A percentile compares a stretch with the other conserved stretches of the same genome.
phyloP scores from a whole-genome alignment of 2,797 vertebrate species.

The Trichosurus vulpecula region DNA sequence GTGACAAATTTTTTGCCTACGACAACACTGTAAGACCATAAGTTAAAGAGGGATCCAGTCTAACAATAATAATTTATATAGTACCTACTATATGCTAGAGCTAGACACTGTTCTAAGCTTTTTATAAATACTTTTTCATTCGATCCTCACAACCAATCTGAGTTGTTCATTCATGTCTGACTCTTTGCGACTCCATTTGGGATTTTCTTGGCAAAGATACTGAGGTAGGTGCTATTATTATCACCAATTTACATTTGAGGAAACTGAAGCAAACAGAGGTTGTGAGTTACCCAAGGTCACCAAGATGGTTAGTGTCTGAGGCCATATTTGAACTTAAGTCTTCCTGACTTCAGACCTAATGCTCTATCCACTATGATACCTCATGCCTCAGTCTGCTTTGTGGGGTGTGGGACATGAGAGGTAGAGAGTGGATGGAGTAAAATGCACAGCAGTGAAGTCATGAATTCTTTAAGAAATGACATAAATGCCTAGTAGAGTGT shows the following conservation, averaged over 20 bases:
- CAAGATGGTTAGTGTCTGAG: neutral
- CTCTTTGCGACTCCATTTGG: neutral
- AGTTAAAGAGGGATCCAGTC: neutral
- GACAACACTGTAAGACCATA: neutral
- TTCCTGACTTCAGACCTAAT: neutral
- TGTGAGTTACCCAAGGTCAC: neutral
- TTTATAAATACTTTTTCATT: slow-evolving; percentile 9
- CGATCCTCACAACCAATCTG: neutral
- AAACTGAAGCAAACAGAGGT: neutral
- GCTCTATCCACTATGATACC: neutral
- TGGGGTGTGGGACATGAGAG: neutral
- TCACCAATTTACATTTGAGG: neutral
- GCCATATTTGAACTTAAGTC: neutral
- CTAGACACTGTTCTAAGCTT: neutral
- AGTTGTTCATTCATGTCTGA: neutral
- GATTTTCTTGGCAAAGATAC: neutral
- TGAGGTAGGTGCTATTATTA: neutral
- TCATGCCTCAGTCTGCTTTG: neutral
- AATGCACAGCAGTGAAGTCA: neutral
- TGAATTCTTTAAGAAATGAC: neutral
- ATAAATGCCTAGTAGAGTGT: neutral
- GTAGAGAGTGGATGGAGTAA: neutral
- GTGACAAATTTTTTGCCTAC: neutral
- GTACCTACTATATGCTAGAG: neutral
- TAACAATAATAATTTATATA: slow-evolving; percentile 26